A percentile compares a stretch with the other conserved stretches of the same genome.
Conservation (phyloP, 2,113 vertebrate species). For the Phocoena phocoena region DNA sequence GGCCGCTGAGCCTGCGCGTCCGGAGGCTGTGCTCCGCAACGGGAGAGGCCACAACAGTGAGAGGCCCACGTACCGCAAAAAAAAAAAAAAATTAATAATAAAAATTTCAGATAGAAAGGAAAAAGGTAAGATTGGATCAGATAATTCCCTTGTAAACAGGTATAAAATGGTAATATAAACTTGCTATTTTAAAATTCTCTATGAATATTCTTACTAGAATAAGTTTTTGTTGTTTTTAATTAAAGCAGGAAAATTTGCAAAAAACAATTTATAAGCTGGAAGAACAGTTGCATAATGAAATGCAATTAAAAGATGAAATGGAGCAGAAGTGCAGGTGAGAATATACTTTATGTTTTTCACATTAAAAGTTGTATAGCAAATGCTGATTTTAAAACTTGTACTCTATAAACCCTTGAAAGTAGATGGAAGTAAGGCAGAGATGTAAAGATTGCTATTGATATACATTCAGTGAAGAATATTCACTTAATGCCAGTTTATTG, state of each 20-base stretch:
- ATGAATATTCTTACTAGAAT: constrained; percentile 51
- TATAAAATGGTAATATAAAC: constrained; percentile 49
- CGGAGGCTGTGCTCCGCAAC: too few relatives aligned
- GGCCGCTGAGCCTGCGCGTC: too few relatives aligned
- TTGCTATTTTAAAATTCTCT: constrained; percentile 40
- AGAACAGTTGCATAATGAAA: constrained; percentile 97
- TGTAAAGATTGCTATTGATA: not conserved
- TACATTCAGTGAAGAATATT: not conserved
- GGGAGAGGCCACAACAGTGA: too few relatives aligned
- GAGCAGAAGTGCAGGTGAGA: constrained; percentile 97
- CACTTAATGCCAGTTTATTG: not conserved
- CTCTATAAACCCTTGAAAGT: constrained; percentile 52
- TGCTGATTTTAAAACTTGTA: constrained; percentile 13
- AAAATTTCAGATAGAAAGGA: not conserved
- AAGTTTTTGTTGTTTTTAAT: constrained; percentile 71
- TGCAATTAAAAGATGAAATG: constrained; percentile 98
- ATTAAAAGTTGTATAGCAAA: constrained; percentile 47
- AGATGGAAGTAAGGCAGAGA: not conserved
- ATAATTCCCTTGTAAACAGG: not conserved
- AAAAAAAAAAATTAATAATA: not conserved
- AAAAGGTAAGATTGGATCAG: not conserved
- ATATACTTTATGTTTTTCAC: constrained; percentile 60
- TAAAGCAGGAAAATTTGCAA: constrained; percentile 96
- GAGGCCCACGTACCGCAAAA: too few relatives aligned
- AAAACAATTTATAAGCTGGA: constrained; percentile 97